These are phyloP conservation scores for Drosophila persimilis DNA, from an alignment of 1,140 invertebrate genomes.

Conservation along the genomic window DNA sequence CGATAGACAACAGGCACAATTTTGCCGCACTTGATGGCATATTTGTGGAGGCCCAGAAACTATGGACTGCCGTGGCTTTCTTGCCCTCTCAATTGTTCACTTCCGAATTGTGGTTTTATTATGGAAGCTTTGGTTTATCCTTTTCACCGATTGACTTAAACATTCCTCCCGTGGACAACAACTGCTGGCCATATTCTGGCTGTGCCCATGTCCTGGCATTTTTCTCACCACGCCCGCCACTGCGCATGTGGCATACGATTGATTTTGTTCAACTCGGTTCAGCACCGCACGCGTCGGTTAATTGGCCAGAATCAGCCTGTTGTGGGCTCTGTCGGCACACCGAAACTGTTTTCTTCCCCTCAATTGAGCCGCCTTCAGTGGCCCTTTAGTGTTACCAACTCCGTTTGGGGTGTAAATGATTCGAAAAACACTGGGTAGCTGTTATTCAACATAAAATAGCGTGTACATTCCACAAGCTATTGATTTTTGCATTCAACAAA, in stretches of 20 bases:
- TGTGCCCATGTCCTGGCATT: conserved; percentile 33
- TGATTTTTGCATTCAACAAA: too few species aligned
- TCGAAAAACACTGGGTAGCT: too few species aligned
- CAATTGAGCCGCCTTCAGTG: background rate
- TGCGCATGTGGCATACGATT: conserved; percentile 72
- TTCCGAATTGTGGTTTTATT: background rate
- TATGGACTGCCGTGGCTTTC: too few species aligned
- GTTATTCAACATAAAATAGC: too few species aligned
- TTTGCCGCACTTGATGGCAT: conserved; percentile 30
- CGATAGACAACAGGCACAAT: conserved; percentile 66
- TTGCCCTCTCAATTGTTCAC: conserved; percentile 1
- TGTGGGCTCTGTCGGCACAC: conserved; percentile 18
- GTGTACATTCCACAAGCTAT: too few species aligned
- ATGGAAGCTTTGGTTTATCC: background rate
- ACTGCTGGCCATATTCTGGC: conserved; percentile 21
- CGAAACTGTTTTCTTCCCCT: conserved; percentile 16
- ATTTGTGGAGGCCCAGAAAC: background rate
- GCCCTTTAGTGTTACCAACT: conserved; percentile 14
- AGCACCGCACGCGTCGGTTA: background rate
- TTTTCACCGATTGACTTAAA: conserved; percentile 14
- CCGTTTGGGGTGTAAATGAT: too few species aligned
- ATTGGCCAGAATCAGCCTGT: conserved; percentile 26
- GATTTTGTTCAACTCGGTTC: conserved; percentile 47
- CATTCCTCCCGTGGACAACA: conserved; percentile 19
- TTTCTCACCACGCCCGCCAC: conserved; percentile 46